phyloP scores from a whole-genome alignment of 2,113 vertebrate species.

The Petrocephalus microphthalmus region DNA sequence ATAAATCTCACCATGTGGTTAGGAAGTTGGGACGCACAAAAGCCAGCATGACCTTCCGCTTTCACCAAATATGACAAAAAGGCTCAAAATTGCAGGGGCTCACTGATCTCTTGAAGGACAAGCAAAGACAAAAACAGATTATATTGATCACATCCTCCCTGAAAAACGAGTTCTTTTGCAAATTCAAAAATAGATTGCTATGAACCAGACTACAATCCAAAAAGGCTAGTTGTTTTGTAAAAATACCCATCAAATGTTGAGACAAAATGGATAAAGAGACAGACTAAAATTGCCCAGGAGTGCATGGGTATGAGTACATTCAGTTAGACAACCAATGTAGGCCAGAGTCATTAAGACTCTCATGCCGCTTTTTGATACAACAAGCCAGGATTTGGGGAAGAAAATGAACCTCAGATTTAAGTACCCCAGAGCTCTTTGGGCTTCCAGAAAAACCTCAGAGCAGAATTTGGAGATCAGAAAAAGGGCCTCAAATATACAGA shows the following conservation, averaged over 20 bases:
- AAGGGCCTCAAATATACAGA: constrained; percentile 17
- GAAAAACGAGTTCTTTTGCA: not conserved
- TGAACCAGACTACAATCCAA: not conserved
- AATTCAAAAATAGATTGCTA: not conserved
- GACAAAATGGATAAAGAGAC: not conserved
- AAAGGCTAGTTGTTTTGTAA: not conserved
- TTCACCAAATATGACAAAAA: not conserved
- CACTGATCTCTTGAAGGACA: not conserved
- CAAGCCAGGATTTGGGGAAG: not conserved
- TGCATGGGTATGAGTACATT: not conserved
- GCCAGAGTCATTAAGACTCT: constrained; percentile 2
- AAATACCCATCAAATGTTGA: not conserved
- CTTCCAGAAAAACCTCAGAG: not conserved
- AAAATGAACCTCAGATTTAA: constrained; percentile 6
- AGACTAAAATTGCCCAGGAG: not conserved
- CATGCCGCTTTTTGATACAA: not conserved
- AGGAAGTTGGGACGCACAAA: not conserved
- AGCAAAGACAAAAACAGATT: not conserved
- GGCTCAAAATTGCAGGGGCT: not conserved
- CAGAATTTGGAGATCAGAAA: constrained; percentile 8
- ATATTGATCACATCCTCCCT: not conserved
- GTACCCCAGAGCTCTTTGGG: not conserved
- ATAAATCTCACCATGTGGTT: constrained; percentile 13
- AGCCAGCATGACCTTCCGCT: not conserved
- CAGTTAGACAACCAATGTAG: not conserved